Conservation (phyloP, 2,888 invertebrate genomes). For the Siphlonurus alternatus region DNA sequence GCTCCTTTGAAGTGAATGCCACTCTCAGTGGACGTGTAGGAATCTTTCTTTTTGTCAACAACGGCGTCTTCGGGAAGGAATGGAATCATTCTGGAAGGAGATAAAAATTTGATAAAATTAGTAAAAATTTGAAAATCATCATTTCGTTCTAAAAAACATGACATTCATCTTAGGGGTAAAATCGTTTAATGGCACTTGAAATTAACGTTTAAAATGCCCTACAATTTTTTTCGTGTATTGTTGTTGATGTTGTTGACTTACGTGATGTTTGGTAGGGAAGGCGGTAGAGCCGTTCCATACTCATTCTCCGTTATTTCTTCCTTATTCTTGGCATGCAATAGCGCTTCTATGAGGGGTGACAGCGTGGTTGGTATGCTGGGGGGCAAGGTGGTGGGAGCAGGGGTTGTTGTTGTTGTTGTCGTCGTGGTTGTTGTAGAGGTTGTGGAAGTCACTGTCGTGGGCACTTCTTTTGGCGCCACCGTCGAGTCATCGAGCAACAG, state of each 20-base stretch:
- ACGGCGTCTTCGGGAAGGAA: slow-evolving; percentile 76
- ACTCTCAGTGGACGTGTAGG: slow-evolving; percentile 19
- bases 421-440: background rate
- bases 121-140: background rate
- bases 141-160: too few relatives aligned
- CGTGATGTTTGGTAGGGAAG: slow-evolving; percentile 47
- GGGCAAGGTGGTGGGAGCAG: background rate
- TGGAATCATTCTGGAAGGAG: slow-evolving; percentile 56
- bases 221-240: too few relatives aligned
- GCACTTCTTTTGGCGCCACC: slow-evolving; percentile 24
- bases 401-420: background rate
- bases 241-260: too few relatives aligned
- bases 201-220: too few relatives aligned
- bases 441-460: background rate
- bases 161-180: too few relatives aligned
- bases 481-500: slow-evolving; percentile 33
- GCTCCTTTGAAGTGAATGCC: slow-evolving; percentile 4
- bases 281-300: slow-evolving; percentile 53
- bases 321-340: slow-evolving; percentile 35
- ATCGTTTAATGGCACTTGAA: too few relatives aligned
- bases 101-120: slow-evolving; percentile 5
- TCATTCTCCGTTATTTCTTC: slow-evolving; percentile 43
- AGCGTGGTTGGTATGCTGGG: slow-evolving; percentile 18
- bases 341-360: slow-evolving; percentile 29
- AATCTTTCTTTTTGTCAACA: slow-evolving; percentile 34